These are phyloP conservation scores for Andrena haemorrhoa DNA, from an alignment of 2,888 invertebrate genomes.

Conservation along the genomic window DNA sequence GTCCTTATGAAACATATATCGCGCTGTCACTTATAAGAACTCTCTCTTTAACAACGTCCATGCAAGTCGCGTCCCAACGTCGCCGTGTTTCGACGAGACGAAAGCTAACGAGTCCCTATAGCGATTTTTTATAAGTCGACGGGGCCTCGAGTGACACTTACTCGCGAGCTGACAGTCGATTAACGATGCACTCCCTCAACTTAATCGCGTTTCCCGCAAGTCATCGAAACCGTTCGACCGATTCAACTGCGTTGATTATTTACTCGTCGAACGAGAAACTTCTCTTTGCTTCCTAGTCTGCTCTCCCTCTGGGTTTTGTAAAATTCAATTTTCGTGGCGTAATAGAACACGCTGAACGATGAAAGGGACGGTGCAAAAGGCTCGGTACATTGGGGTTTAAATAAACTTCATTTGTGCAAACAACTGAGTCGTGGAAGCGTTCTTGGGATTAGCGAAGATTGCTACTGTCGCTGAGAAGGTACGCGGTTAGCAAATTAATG, in stretches of 20 bases:
- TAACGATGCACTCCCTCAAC: conserved; percentile 30
- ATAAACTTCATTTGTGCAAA: neutral
- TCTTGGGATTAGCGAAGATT: conserved; percentile 21
- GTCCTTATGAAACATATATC: conserved; percentile 17
- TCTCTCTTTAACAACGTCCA: neutral
- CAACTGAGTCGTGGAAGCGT: conserved; percentile 6
- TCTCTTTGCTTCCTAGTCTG: neutral
- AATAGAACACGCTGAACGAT: neutral
- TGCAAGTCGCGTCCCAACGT: neutral
- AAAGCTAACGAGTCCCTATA: conserved; percentile 34
- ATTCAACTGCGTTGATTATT: conserved; percentile 1
- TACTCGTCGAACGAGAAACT: conserved; percentile 1
- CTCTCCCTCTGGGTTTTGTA: neutral
- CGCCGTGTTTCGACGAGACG: conserved; percentile 10
- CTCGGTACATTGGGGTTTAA: conserved; percentile 16
- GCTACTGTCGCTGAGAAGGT: conserved; percentile 7
- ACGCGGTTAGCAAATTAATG: conserved; percentile 17
- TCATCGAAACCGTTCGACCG: conserved; percentile 28
- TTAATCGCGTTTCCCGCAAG: conserved; percentile 25
- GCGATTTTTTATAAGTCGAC: conserved; percentile 7
- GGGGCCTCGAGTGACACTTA: conserved; percentile 1
- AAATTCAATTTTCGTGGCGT: too few species aligned
- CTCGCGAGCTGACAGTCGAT: conserved; percentile 40
- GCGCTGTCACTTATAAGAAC: neutral
- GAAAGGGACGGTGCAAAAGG: conserved; percentile 34